These are phyloP conservation scores for Mormyrus proboscirostris DNA, from an alignment of 2,797 vertebrate genomes.

Conservation along the genomic window DNA sequence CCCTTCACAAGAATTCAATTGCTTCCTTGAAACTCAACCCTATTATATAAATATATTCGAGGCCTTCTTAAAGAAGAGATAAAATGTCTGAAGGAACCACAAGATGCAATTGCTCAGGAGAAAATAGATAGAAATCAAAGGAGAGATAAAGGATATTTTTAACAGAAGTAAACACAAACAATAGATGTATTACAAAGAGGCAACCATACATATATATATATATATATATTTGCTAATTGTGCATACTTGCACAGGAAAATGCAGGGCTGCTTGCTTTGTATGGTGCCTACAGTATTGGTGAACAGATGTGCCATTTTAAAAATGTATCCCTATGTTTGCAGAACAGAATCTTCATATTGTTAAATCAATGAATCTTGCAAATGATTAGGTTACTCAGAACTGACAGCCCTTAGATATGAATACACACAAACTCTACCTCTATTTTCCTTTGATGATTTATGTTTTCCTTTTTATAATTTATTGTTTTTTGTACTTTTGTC, in stretches of 20 bases:
- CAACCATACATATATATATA: not conserved
- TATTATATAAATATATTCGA: conserved; percentile 1
- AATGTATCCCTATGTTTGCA: not conserved
- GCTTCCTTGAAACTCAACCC: conserved; percentile 17
- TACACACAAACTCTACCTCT: not conserved
- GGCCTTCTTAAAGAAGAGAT: not conserved
- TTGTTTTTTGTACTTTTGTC: not conserved
- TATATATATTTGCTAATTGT: not conserved
- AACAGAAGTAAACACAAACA: not conserved
- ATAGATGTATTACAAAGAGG: not conserved
- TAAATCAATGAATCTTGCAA: not conserved
- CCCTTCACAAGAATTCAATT: conserved; percentile 4
- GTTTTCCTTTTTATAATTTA: not conserved
- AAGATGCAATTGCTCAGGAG: conserved; percentile 11
- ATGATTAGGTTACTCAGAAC: not conserved
- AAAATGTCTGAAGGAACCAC: not conserved
- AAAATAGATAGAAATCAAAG: conserved; percentile 9
- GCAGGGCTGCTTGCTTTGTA: not conserved
- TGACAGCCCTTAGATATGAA: not conserved
- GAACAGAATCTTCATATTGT: not conserved
- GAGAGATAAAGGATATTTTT: not conserved
- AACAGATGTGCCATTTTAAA: not conserved
- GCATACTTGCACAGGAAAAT: not conserved
- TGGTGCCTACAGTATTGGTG: not conserved
- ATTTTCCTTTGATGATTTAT: not conserved